Base-by-base conservation (phyloP, 2,113 vertebrate species). In the Pterocles gutturalis region DNA sequence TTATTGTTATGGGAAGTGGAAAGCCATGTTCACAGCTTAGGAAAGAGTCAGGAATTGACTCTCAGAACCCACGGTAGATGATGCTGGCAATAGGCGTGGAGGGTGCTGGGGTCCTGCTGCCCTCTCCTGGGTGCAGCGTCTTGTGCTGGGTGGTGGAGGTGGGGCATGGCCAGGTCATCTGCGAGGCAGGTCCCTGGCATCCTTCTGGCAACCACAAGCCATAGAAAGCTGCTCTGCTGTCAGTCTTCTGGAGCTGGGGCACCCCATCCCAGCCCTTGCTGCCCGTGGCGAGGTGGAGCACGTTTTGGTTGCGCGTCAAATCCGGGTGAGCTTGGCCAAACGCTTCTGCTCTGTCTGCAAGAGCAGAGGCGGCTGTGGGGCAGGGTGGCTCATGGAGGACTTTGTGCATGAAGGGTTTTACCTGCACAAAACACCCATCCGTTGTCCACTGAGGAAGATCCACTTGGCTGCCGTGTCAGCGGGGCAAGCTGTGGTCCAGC, bases 91-190 rank as follows among this genome's bases (percentile, higher is more conserved):
- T 1, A 10, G 60, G 38, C 38, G 28, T 0, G 21, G 91, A 78
- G 36, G 11, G 0, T 7, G 36, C 43, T 34, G 76, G 88, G 57
- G 49, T 75, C 73, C 76, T 96, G 93, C 95, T 95, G 92, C 90
- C 92, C 67, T 96, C 94, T 93, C 83, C 83, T 95, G 94, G 76
- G 57, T 38, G 55, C 60, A 81, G 26, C 55, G 11, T 16, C 71
- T 86, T 26, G 26, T 2, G 28, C 15, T 48, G 77, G 77, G 13
- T 22, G 1, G 0, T 16, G 83, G 46, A 53, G 48, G 4, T 28
- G 3, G 10, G 60, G 28, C 60, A 18, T 2, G 49, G 51, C 16
- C 58, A 43, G 34, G 60, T 8, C 21, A 13, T 5, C 26, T 18
- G 26, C 29, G 29, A 19, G 31, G 16, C 9, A 19, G 17, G 4